phyloP scores from a whole-genome alignment of 2,113 vertebrate species.

The Nannospalax galili region DNA sequence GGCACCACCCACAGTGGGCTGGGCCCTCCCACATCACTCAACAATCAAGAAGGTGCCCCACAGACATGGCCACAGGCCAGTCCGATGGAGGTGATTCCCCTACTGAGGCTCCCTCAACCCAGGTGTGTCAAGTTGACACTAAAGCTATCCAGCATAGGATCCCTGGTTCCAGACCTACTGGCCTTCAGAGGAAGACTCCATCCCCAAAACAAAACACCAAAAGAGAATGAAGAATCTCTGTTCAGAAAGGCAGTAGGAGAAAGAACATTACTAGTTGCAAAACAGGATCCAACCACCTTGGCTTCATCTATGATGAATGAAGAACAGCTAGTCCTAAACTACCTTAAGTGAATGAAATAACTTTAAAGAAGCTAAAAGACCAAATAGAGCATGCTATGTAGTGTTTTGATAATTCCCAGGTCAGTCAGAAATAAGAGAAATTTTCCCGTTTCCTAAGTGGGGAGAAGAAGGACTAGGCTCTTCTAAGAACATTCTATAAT shows the following conservation, averaged over 20 bases:
- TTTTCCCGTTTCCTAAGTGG: not conserved
- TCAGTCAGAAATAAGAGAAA: not conserved
- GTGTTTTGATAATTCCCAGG: not conserved
- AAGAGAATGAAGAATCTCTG: not conserved
- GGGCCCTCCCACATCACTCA: no score
- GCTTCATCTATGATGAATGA: not conserved
- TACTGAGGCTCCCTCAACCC: no score
- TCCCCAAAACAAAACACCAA: not conserved
- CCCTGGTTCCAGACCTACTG: no score
- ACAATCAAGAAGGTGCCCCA: no score
- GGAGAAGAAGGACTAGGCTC: not conserved
- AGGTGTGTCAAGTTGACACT: no score
- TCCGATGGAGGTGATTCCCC: no score
- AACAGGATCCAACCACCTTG: not conserved
- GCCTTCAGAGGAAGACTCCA: not conserved
- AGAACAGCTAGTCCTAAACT: not conserved
- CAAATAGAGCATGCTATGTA: not conserved
- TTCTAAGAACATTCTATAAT: not conserved
- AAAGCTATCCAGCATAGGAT: no score
- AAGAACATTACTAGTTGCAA: not conserved
- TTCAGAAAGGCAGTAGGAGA: not conserved
- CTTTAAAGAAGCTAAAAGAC: not conserved
- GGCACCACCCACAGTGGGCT: no score
- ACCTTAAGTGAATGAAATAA: not conserved
- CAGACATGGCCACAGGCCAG: no score